These are phyloP conservation scores for Crematogaster levior DNA, from an alignment of 2,888 invertebrate species.

Conservation along the genomic window DNA sequence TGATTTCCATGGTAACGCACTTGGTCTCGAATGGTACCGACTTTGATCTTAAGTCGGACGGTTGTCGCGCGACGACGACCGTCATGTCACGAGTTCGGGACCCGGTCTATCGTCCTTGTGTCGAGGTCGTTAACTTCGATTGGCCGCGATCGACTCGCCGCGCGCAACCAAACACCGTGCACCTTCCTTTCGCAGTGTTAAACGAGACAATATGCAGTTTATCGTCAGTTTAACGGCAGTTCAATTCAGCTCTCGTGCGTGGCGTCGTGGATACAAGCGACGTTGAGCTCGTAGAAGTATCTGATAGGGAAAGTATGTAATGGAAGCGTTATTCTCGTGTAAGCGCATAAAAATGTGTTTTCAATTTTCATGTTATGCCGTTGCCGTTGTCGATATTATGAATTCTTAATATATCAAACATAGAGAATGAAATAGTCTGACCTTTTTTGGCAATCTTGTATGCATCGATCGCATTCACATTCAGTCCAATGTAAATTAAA, in stretches of 20 bases:
- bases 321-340: conserved; percentile 16
- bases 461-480: background rate
- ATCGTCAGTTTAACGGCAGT: conserved; percentile 53
- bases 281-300: background rate
- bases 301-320: background rate
- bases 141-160: conserved; percentile 2
- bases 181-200: conserved; percentile 34
- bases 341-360: conserved; percentile 30
- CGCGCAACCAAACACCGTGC: background rate
- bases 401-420: too few species aligned
- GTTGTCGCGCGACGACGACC: conserved; percentile 57
- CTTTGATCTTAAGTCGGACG: conserved; percentile 68
- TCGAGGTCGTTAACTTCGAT: conserved; percentile 38
- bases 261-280: background rate
- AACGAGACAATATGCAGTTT: conserved; percentile 54
- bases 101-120: conserved; percentile 36
- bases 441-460: background rate
- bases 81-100: conserved; percentile 28
- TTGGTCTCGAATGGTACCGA: conserved; percentile 51
- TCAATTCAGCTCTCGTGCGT: conserved; percentile 19
- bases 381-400: background rate
- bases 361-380: background rate
- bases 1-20: conserved; percentile 66
- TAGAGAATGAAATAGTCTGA: too few species aligned
- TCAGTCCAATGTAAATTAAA: too few species aligned